phyloP scores from a whole-genome alignment of 2,113 vertebrate genomes.

The Corvus cornix region DNA sequence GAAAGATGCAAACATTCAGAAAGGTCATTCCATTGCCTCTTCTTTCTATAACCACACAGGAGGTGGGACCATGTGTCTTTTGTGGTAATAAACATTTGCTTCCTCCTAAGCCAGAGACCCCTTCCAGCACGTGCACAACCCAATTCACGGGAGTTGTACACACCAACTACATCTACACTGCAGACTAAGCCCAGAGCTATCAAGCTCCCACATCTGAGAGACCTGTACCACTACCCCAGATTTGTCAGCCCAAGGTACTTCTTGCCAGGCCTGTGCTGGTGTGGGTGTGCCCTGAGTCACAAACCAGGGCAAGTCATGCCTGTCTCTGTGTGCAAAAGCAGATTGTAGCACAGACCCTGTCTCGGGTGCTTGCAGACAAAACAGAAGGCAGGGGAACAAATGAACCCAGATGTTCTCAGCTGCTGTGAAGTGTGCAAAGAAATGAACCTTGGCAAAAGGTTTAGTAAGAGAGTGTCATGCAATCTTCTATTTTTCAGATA shows the following conservation, averaged over 20 bases:
- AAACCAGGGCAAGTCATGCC: background rate
- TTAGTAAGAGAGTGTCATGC: background rate
- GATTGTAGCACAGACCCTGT: background rate
- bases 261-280: background rate
- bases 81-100: background rate
- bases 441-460: background rate
- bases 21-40: background rate
- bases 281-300: rapidly evolving
- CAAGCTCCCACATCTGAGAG: background rate
- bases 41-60: background rate
- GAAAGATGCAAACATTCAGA: background rate
- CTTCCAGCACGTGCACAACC: background rate
- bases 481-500: background rate
- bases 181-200: background rate
- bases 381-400: background rate
- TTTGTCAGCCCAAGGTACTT: background rate
- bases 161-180: background rate
- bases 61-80: background rate
- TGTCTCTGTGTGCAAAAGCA: background rate
- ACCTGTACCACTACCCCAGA: background rate
- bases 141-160: rapidly evolving
- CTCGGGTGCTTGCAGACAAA: background rate
- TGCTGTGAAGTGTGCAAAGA: background rate
- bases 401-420: background rate
- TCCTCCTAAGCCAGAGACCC: background rate